Base-by-base conservation (phyloP, 2,113 vertebrate genomes). In the Psilopsiagon aurifrons region DNA sequence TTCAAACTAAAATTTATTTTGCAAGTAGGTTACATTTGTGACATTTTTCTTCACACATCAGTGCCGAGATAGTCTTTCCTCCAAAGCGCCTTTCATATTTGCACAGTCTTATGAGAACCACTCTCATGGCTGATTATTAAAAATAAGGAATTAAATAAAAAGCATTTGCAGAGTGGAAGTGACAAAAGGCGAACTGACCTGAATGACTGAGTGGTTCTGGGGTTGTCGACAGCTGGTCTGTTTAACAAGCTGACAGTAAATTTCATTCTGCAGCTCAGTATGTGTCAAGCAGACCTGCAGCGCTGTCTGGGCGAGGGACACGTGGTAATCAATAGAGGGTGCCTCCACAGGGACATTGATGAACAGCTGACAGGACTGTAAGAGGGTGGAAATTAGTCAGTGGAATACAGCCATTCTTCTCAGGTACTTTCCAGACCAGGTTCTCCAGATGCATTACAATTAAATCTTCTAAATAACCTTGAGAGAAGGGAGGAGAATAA, bases 301-400 rank as follows among this genome's bases (percentile, higher is more conserved):
- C 33, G 98, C 98, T 64, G 98, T 99, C 98, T 99, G 98, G 94
- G 98, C 98, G 92, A 99, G 97, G 3, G 99, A 99, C 44, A 99
- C 98, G 4, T 99, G 99, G 96, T 99, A 99, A 95, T 99, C 99
- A 39, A 99, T 96, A 35, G 98, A 99, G 8, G 99, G 97, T 6
- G 98, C 98, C 97, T 99, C 99, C 47, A 98, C 98, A 60, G 98
- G 98, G 63, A 99, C 98, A 1, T 99, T 99, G 96, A 99, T 99
- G 97, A 99, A 99, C 92, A 99, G 98, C 97, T 99, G 99, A 92
- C 99, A 99, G 82, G 98, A 99, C 99, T 99, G 97, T 33, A 84
- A 86, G 78, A 81, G 25, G 23, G 25, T 3, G 31, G n/a, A 95
- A 79, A 41, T 94, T 59, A 52, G 41, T 75, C 29, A 92, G 3